phyloP scores from a whole-genome alignment of 2,888 invertebrate species.

The Pyrocoelia pectoralis region DNA sequence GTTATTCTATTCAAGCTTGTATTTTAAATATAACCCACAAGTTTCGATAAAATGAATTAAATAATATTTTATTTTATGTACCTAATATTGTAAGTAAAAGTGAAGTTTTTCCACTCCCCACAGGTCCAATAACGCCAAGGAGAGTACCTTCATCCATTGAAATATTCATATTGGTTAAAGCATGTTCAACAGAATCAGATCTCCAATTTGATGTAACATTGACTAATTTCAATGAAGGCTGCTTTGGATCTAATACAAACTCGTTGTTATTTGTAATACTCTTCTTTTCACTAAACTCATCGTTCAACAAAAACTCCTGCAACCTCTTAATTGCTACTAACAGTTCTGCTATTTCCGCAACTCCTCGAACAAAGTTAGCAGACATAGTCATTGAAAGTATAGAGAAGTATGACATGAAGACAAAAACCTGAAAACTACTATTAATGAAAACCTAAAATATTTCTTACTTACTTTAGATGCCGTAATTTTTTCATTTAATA shows the following conservation, averaged over 20 bases:
- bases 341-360: constrained; percentile 61
- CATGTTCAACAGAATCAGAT: constrained; percentile 49
- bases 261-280: constrained; percentile 46
- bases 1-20: too few relatives aligned
- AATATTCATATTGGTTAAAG: constrained; percentile 51
- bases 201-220: constrained; percentile 56
- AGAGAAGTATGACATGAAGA: constrained; percentile 65
- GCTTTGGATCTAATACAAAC: constrained; percentile 41
- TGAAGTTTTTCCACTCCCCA: constrained; percentile 72
- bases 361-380: constrained; percentile 64
- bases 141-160: constrained; percentile 54
- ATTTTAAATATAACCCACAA: too few relatives aligned
- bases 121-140: constrained; percentile 66
- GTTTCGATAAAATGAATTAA: too few relatives aligned
- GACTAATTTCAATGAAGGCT: constrained; percentile 48
- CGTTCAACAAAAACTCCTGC: constrained; percentile 55
- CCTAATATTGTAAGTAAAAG: constrained; percentile 76
- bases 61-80: too few relatives aligned
- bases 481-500: constrained; percentile 71
- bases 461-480: constrained; percentile 73
- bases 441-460: too few relatives aligned
- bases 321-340: constrained; percentile 60
- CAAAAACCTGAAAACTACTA: constrained; percentile 59
- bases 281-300: constrained; percentile 48
- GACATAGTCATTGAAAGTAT: constrained; percentile 66